Base-by-base conservation (phyloP, 1,140 invertebrate species). In the Bombus balteatus region DNA sequence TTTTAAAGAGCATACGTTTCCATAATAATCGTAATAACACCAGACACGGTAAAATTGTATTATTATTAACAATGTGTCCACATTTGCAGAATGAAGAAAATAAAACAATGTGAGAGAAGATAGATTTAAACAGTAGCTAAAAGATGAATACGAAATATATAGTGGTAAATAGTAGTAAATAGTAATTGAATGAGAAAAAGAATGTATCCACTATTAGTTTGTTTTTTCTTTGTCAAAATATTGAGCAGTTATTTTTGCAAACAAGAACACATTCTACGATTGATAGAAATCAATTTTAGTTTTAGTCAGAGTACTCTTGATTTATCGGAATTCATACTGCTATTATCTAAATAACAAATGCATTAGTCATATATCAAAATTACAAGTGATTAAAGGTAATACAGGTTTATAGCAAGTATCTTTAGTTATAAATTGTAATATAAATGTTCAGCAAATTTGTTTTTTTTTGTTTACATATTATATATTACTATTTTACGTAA, bases 401-500 rank as follows among this genome's bases (percentile, higher is more conserved):
- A 91, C 82, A 89, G 80, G 73, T 91, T 91, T 87, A 91, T 90
- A 92, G 87, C 89, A 90, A 92, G 87, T 92, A 88, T 81, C 79
- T 91, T 87, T 87, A 88, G 88, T 92, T 89, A 92, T 88, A 90
- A 90, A 93, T 87, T 73, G 85, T 91, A 91, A 92, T 92, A 93
- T 87, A 92, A 93, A 93, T 91, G 89, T 91, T 92, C 88, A 91
- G 91, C 87, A 89, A 92, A 83, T 89, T 90, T 90, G 86, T 78
- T 87, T 83, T 77, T 70, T 89, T 90, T 87, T 72, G 85, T 83
- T 85, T 85, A 90, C 62, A 88, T 88, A 76, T 88, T 91, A 87
- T 80, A 92, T 89, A 92, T 88, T 91, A 89, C 87, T 92, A 91
- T 93, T 91, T 90, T 87, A 92, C 87, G 91, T 92, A 91, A 93